Percentiles rank a stretch among this genome's conserved stretches.
phyloP scores from a whole-genome alignment of 2,797 vertebrate species.

The Pyrocephalus nanus region DNA sequence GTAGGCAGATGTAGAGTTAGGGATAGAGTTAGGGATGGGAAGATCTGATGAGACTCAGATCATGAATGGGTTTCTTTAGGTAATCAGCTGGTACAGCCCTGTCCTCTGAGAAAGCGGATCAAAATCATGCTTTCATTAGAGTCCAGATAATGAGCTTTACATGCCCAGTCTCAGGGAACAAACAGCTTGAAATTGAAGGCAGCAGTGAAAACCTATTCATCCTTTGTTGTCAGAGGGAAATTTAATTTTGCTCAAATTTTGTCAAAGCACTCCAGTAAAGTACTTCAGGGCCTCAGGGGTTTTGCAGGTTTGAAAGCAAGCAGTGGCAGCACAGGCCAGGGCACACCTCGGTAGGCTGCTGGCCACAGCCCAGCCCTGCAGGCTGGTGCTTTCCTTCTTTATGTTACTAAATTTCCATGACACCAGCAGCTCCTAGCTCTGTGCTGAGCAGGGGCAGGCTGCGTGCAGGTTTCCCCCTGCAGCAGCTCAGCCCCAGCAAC shows the following conservation, averaged over 20 bases:
- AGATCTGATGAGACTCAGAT: not conserved
- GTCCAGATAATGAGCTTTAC: not conserved
- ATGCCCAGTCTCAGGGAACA: not conserved
- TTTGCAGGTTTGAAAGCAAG: not conserved
- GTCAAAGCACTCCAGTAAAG: not conserved
- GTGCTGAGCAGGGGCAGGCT: not conserved
- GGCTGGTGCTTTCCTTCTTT: not conserved
- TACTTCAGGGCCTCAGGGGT: not conserved
- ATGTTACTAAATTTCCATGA: not conserved
- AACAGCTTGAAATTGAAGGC: not conserved
- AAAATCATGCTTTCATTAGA: not conserved
- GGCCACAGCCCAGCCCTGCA: not conserved
- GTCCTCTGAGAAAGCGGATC: not conserved
- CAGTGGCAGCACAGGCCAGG: not conserved
- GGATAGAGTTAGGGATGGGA: not conserved
- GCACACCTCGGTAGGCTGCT: not conserved
- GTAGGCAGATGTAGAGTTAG: not conserved
- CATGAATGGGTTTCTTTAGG: not conserved
- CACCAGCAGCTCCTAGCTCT: not conserved
- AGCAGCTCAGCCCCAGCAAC: not conserved
- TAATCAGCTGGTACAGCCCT: not conserved
- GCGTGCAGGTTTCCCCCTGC: not conserved
- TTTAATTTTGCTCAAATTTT: not conserved
- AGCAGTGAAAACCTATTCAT: not conserved
- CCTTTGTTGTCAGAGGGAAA: not conserved